Evolutionary conservation across 2,113 vertebrate genomes (phyloP), one percentile per base, ranked within the genome.

Genomic region (Gasterosteus aculeatus): DNA sequence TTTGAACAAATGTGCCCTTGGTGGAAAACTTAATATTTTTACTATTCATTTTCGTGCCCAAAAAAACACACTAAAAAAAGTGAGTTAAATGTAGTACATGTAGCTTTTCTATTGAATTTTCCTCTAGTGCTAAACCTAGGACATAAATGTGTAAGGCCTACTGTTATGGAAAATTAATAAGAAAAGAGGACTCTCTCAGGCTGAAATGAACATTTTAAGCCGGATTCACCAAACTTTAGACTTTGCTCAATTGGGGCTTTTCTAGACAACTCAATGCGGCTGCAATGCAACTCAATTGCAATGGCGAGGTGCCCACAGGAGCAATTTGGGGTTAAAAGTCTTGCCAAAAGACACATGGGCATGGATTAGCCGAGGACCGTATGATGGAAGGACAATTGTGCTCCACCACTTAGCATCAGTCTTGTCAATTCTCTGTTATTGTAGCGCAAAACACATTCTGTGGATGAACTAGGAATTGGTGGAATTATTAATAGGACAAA

Each of bases 121-220:
- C 67, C n/a, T 78, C 49, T n/a, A 33, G 60, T n/a, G 22, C 22
- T 26, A 26, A 26, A 26, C 22, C 22, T 6, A 75, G 51, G 38
- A 51, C 7, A 53, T 38, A 54, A 18, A 16, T 4, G n/a, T 73
- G 56, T 15, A 15, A 15, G 31, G 14, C 14, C 0, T 22, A 26
- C 35, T 9, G 7, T n/a, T 59, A 14, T 26, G 29, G 18, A 1
- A 14, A 19, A 33, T 49, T 12, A 41, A 47, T 35, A 22, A 47
- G 8, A 22, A 65, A 33, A 35, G 29, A n/a, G 0, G 5, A 3
- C 1, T n/a, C 29, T 49, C 49, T 10, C 7, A 26, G 22, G 15
- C 8, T 65, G 18, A 22, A 33, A 8, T 60, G 2, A 59, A 70
- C 12, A 22, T 12, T 38, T 19, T 5, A 16, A 19, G 31, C 18